Evolutionary conservation across 2,888 invertebrate genomes (phyloP).

Genomic region (Mythimna lalbum): DNA sequence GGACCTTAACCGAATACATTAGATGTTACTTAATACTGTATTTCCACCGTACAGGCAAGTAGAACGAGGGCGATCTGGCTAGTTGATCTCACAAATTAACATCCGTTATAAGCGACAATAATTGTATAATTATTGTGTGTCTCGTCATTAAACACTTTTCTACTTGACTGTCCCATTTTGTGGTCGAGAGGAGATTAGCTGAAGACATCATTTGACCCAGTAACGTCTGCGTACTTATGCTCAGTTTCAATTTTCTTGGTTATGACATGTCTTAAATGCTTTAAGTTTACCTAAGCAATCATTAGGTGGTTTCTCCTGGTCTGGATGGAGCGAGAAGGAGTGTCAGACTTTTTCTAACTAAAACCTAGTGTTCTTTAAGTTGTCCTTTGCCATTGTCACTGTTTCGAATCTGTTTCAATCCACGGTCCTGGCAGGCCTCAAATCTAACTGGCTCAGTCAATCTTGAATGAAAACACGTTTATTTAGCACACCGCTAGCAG

Average conservation of each 20-base stretch:
- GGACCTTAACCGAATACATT: constrained; percentile 51
- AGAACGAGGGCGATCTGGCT: constrained; percentile 70
- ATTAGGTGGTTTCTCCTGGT: too few species aligned
- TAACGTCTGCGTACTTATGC: neutral
- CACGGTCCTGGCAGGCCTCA: too few species aligned
- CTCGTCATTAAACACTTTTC: constrained; percentile 48
- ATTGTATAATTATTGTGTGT: constrained; percentile 58
- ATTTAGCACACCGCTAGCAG: too few species aligned
- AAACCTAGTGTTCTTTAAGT: too few species aligned
- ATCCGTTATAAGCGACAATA: constrained; percentile 65
- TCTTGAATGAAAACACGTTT: too few species aligned
- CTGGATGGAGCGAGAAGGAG: too few species aligned
- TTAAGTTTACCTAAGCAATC: too few species aligned
- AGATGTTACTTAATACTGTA: constrained; percentile 68
- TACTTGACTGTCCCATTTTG: constrained; percentile 44
- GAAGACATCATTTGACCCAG: constrained; percentile 23
- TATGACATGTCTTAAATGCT: neutral
- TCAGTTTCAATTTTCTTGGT: rapidly evolving
- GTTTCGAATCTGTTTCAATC: too few species aligned
- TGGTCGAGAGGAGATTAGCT: constrained; percentile 1
- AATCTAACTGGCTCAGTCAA: too few species aligned
- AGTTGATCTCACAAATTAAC: constrained; percentile 66
- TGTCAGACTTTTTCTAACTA: too few species aligned
- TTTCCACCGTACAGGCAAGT: constrained; percentile 64
- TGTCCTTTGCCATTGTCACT: too few species aligned